Percentiles rank a stretch among this genome's conserved stretches.
phyloP scores from a whole-genome alignment of 2,888 invertebrate species.

The Macaria liturata region DNA sequence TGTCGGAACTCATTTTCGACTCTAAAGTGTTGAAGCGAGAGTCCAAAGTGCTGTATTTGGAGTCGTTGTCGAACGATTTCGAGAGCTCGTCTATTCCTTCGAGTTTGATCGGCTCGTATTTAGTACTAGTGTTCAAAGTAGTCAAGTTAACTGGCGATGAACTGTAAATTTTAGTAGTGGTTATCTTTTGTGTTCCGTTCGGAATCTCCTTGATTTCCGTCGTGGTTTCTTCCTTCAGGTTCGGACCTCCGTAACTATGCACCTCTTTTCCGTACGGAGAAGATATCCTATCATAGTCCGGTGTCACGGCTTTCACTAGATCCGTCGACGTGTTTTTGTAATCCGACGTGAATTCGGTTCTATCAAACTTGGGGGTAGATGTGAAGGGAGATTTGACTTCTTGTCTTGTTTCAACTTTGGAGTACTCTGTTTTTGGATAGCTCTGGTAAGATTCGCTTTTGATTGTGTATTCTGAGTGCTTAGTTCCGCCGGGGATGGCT shows the following conservation, averaged over 20 bases:
- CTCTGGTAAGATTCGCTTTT: slow-evolving; percentile 73
- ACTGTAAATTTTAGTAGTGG: slow-evolving; percentile 82
- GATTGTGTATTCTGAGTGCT: slow-evolving; percentile 67
- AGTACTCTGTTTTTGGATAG: slow-evolving; percentile 66
- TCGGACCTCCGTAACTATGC: slow-evolving; percentile 69
- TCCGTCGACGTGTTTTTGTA: slow-evolving; percentile 56
- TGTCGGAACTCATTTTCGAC: slow-evolving; percentile 74
- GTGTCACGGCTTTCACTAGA: slow-evolving; percentile 66
- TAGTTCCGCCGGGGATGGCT: slow-evolving; percentile 72
- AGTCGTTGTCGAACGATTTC: slow-evolving; percentile 78
- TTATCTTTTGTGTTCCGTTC: slow-evolving; percentile 81
- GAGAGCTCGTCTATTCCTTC: slow-evolving; percentile 81
- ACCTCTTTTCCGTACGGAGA: slow-evolving; percentile 73
- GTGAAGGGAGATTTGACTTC: slow-evolving; percentile 71
- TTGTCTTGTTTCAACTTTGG: slow-evolving; percentile 61
- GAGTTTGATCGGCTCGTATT: slow-evolving; percentile 73
- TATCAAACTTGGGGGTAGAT: slow-evolving; percentile 69
- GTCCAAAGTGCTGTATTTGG: slow-evolving; percentile 72
- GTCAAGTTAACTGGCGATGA: slow-evolving; percentile 81
- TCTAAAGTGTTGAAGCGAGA: slow-evolving; percentile 74
- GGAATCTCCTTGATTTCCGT: slow-evolving; percentile 82
- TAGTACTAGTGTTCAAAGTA: slow-evolving; percentile 65
- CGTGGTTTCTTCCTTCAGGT: slow-evolving; percentile 75
- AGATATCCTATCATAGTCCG: slow-evolving; percentile 69
- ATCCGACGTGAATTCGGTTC: slow-evolving; percentile 38